Evolutionary conservation across 2,888 invertebrate species (phyloP).

Genomic region (Chymomyza caudatula): DNA sequence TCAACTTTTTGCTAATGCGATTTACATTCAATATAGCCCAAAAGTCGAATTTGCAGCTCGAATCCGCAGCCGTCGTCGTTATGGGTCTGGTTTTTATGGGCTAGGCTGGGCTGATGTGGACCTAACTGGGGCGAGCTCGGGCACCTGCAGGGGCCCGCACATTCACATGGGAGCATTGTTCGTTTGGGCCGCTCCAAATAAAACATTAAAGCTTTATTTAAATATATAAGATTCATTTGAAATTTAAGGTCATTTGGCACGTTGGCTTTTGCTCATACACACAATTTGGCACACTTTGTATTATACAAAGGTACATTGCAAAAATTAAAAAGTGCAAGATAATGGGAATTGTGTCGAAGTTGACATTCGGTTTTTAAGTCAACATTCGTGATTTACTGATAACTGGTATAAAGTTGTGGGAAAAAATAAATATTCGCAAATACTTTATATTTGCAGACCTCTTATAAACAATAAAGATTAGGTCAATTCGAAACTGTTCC

Average conservation of each 20-base stretch:
- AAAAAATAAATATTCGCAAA: neutral
- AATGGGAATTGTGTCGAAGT: constrained; percentile 38
- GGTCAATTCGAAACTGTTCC: too few relatives aligned
- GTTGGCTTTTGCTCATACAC: constrained; percentile 10
- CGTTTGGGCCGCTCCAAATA: constrained; percentile 54
- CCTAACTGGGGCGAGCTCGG: constrained; percentile 9
- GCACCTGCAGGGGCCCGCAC: constrained; percentile 40
- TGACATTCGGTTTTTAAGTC: neutral
- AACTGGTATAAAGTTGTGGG: neutral
- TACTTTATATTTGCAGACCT: too few relatives aligned
- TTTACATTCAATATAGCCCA: constrained; percentile 69
- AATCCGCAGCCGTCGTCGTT: too few relatives aligned
- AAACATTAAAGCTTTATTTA: constrained; percentile 47
- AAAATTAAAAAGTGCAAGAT: constrained; percentile 33
- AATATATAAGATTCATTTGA: neutral
- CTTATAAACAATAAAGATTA: too few relatives aligned
- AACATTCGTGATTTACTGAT: neutral
- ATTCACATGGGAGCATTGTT: constrained; percentile 9
- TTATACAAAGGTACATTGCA: constrained; percentile 27
- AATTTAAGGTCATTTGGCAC: constrained; percentile 8
- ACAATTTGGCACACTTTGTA: constrained; percentile 34
- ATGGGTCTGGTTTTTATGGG: neutral
- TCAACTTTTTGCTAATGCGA: constrained; percentile 67
- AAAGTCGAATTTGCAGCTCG: constrained; percentile 40
- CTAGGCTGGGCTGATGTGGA: constrained; percentile 5